phyloP scores from a whole-genome alignment of 2,888 invertebrate genomes.

The Andrena bicolor region DNA sequence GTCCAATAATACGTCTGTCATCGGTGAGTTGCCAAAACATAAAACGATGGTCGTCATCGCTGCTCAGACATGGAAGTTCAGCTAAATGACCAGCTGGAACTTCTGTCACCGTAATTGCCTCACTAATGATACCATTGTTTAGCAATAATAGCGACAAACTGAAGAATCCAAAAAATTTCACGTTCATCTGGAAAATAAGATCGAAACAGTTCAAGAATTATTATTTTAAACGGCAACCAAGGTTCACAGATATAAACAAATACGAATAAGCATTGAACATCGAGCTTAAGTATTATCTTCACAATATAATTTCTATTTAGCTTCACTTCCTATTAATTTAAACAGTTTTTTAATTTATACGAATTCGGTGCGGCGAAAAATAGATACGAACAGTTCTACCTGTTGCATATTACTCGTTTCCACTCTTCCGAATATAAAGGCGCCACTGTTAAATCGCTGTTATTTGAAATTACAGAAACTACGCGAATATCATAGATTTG shows the following conservation, averaged over 20 bases:
- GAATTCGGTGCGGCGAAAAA: background rate
- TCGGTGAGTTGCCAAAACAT: conserved; percentile 88
- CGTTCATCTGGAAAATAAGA: conserved; percentile 72
- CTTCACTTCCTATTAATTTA: conserved; percentile 17
- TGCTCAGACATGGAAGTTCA: conserved; percentile 88
- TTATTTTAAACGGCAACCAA: background rate
- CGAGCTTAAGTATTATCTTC: background rate
- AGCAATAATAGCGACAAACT: conserved; percentile 67
- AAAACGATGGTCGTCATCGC: conserved; percentile 89
- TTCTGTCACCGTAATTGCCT: conserved; percentile 83
- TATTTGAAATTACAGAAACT: conserved; percentile 12
- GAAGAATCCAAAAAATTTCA: conserved; percentile 64
- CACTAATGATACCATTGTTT: conserved; percentile 60
- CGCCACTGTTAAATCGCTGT: background rate
- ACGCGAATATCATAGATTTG: background rate
- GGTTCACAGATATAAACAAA: background rate
- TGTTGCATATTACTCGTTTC: conserved; percentile 30
- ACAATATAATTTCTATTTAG: background rate
- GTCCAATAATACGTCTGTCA: conserved; percentile 87
- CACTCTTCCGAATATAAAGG: conserved; percentile 1
- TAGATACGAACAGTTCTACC: conserved; percentile 24
- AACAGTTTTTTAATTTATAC: background rate
- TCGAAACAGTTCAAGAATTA: background rate
- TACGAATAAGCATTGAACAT: conserved; percentile 2
- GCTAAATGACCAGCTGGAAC: conserved; percentile 88